Evolutionary conservation across 2,113 vertebrate species (phyloP).

Genomic region (Pantherophis guttatus): DNA sequence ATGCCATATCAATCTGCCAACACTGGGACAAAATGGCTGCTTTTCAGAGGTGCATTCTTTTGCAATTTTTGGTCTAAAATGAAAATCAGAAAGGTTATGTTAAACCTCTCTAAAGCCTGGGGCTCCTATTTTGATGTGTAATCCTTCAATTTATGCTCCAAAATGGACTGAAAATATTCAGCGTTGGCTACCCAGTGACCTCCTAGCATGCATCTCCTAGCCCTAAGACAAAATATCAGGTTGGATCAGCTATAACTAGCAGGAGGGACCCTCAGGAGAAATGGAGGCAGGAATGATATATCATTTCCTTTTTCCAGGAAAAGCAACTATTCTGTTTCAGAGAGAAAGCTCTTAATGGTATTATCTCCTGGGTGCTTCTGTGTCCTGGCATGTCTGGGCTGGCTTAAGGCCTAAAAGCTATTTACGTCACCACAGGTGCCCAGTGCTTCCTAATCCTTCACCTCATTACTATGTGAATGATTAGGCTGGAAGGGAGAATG

Average conservation of each 20-base stretch:
- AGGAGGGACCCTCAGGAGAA: background rate
- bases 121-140: background rate
- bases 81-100: background rate
- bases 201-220: background rate
- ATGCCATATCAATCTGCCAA: background rate
- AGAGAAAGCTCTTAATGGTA: background rate
- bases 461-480: background rate
- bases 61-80: background rate
- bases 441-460: background rate
- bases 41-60: background rate
- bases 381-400: background rate
- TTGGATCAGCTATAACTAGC: background rate
- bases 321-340: background rate
- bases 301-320: background rate
- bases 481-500: background rate
- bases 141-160: background rate
- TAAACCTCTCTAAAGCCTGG: background rate
- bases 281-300: background rate
- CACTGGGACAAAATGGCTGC: background rate
- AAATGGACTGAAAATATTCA: background rate
- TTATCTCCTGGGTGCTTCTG: background rate
- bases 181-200: background rate
- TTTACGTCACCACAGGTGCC: background rate
- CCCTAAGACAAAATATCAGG: background rate
- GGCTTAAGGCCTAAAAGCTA: background rate